Conservation (phyloP, 1,140 invertebrate species). For the Diorhabda sublineata region DNA sequence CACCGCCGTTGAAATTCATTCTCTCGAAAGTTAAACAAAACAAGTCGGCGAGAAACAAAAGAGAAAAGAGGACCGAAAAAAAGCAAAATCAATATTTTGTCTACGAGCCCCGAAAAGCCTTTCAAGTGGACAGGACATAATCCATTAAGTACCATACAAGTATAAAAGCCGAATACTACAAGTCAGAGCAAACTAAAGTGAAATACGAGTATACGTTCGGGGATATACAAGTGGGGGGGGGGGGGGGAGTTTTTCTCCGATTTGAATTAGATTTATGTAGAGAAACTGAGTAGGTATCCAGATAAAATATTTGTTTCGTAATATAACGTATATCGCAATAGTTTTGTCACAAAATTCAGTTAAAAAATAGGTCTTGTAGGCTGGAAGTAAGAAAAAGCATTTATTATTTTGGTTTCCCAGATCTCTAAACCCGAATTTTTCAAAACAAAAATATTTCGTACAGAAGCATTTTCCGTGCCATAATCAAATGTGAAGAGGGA, state of each 20-base stretch:
- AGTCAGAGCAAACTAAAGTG: slow-evolving; percentile 20
- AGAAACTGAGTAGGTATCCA: neutral
- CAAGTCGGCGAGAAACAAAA: slow-evolving; percentile 13
- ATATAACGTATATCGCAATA: no score
- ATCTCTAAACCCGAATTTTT: no score
- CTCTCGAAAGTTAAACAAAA: slow-evolving; percentile 4
- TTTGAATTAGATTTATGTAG: neutral
- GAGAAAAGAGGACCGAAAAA: slow-evolving; percentile 5
- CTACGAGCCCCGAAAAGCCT: slow-evolving; percentile 18
- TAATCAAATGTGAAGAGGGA: no score
- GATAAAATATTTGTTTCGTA: no score
- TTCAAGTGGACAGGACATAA: slow-evolving; percentile 21
- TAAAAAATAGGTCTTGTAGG: no score
- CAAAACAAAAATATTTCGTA: no score
- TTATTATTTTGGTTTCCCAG: no score
- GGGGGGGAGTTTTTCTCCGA: neutral
- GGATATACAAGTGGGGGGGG: neutral
- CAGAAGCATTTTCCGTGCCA: no score
- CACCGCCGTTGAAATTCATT: neutral
- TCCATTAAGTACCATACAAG: slow-evolving; percentile 23
- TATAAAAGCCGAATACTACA: slow-evolving; percentile 23
- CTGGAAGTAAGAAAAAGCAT: no score
- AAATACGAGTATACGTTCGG: slow-evolving; percentile 13
- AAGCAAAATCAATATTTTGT: slow-evolving; percentile 22
- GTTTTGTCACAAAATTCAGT: no score